A percentile compares a stretch with the other conserved stretches of the same genome.
Evolutionary conservation across 2,797 vertebrate genomes (phyloP).

Genomic region (Sebastes matsubarae): DNA sequence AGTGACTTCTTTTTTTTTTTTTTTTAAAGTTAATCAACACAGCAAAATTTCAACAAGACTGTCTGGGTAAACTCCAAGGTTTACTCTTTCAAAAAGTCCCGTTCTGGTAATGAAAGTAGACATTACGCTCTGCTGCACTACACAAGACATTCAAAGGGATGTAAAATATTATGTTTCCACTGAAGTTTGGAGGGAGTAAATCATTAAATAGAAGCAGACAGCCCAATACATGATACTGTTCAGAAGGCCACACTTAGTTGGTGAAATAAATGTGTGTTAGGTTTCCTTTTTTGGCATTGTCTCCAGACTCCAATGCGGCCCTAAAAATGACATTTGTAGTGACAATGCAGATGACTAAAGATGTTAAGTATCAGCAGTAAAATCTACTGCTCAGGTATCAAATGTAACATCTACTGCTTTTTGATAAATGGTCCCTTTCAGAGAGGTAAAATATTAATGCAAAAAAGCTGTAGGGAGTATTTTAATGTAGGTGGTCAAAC

Average conservation of each 20-base stretch:
- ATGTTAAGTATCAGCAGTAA: slow-evolving; percentile 21
- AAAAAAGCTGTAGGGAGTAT: slow-evolving; percentile 39
- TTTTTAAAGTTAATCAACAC: slow-evolving; percentile 62
- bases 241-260: slow-evolving; percentile 29
- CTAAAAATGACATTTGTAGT: slow-evolving; percentile 24
- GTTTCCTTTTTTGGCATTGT: slow-evolving; percentile 23
- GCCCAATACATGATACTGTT: slow-evolving; percentile 27
- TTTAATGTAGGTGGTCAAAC: slow-evolving; percentile 43
- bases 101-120: slow-evolving; percentile 65
- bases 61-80: slow-evolving; percentile 53
- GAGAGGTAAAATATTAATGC: slow-evolving; percentile 44
- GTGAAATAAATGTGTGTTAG: slow-evolving; percentile 19
- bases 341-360: background rate
- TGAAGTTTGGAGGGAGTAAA: slow-evolving; percentile 58
- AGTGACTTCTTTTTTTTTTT: slow-evolving; percentile 59
- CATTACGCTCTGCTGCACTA: slow-evolving; percentile 45
- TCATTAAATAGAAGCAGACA: slow-evolving; percentile 53
- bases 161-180: slow-evolving; percentile 68
- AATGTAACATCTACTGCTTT: slow-evolving; percentile 14
- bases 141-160: slow-evolving; percentile 49
- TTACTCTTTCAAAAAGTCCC: slow-evolving; percentile 49
- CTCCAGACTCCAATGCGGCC: background rate
- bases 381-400: slow-evolving; percentile 19
- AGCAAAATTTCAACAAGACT: slow-evolving; percentile 56
- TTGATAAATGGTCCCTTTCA: slow-evolving; percentile 36